phyloP scores from a whole-genome alignment of 2,113 vertebrate genomes.

The Mirza zaza region DNA sequence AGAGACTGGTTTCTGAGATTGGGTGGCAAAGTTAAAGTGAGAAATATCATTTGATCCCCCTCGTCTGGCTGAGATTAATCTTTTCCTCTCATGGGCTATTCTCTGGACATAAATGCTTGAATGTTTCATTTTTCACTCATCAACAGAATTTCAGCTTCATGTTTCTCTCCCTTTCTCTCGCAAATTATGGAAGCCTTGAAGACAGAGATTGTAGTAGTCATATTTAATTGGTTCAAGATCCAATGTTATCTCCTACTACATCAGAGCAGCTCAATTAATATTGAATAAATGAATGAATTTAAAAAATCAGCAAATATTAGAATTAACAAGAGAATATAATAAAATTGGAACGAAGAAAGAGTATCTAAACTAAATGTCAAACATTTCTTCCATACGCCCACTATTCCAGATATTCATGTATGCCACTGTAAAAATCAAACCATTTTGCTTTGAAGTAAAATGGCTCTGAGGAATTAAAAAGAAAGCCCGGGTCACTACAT shows the following conservation, averaged over 20 bases:
- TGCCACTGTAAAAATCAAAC: not conserved
- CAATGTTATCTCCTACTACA: not conserved
- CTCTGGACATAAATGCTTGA: not conserved
- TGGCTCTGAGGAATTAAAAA: not conserved
- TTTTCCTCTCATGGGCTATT: not conserved
- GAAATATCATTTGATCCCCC: not conserved
- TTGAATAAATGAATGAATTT: not conserved
- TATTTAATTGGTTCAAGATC: not conserved
- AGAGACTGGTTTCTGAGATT: not conserved
- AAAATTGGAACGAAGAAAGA: not conserved
- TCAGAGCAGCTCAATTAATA: conserved; percentile 11
- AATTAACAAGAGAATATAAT: not conserved
- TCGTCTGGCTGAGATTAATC: not conserved
- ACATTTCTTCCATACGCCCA: not conserved
- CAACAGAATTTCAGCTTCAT: conserved; percentile 6
- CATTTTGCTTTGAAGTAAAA: conserved; percentile 27
- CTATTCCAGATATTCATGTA: not conserved
- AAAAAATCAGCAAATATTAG: not conserved
- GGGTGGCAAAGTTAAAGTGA: conserved; percentile 24
- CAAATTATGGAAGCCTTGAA: not conserved
- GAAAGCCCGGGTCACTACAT: not conserved
- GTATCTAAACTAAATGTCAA: not conserved
- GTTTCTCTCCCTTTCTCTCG: not conserved
- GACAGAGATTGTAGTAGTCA: not conserved
- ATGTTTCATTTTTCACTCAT: conserved; percentile 27